A percentile compares a stretch with the other conserved stretches of the same genome.
phyloP scores from a whole-genome alignment of 2,888 invertebrate species.

The Drosophila differens region DNA sequence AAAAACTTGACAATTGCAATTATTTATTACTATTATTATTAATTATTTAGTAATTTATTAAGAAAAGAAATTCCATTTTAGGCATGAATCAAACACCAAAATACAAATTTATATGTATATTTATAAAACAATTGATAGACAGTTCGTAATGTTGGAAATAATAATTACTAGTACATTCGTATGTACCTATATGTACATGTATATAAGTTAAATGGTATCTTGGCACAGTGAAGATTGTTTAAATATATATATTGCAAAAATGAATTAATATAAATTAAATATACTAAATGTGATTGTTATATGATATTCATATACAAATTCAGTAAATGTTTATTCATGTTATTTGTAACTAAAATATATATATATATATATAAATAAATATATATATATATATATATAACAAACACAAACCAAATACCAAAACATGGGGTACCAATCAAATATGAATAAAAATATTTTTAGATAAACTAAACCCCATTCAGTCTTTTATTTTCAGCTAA shows the following conservation, averaged over 20 bases:
- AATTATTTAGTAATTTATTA: slow-evolving; percentile 45
- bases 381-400: slow-evolving; percentile 9
- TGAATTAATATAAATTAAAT: slow-evolving; percentile 43
- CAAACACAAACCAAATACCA: slow-evolving; percentile 42
- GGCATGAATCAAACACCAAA: slow-evolving; percentile 74
- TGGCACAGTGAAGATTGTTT: slow-evolving; percentile 64
- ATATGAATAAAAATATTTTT: slow-evolving; percentile 79
- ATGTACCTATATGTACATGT: slow-evolving; percentile 32
- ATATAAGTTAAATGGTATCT: slow-evolving; percentile 36
- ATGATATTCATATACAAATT: slow-evolving; percentile 82
- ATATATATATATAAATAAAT: slow-evolving; percentile 34
- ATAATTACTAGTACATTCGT: slow-evolving; percentile 23
- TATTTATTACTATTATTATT: slow-evolving; percentile 20
- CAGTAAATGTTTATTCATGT: slow-evolving; percentile 79
- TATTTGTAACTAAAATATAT: slow-evolving; percentile 72
- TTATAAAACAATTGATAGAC: slow-evolving; percentile 44
- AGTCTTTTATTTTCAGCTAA: slow-evolving; percentile 21
- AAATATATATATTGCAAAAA: slow-evolving; percentile 47
- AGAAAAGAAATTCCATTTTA: slow-evolving; percentile 51
- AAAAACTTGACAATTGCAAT: slow-evolving; percentile 11
- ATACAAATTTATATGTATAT: slow-evolving; percentile 46
- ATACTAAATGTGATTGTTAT: slow-evolving; percentile 73
- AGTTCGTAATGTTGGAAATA: slow-evolving; percentile 65
- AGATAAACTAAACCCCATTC: slow-evolving; percentile 66
- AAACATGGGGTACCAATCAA: slow-evolving; percentile 78